Evolutionary conservation across 2,888 invertebrate genomes (phyloP).

Genomic region (Athetis lepigone): DNA sequence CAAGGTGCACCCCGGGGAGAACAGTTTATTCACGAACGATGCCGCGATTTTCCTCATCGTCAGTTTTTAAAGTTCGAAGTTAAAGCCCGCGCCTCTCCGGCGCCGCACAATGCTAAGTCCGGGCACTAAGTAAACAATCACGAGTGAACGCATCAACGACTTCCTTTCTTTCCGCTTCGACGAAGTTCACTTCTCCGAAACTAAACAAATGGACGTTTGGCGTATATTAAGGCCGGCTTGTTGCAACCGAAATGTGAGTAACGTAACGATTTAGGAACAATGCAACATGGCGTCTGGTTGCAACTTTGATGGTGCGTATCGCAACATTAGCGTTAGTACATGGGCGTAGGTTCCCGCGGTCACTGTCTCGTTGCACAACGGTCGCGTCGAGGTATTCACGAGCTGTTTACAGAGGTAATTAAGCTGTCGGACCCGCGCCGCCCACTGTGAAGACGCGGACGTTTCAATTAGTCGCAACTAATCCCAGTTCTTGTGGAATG

Average conservation of each 20-base stretch:
- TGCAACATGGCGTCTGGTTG: conserved; percentile 40
- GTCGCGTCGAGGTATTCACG: conserved; percentile 67
- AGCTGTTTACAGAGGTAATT: conserved; percentile 79
- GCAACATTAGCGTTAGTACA: conserved; percentile 65
- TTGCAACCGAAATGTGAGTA: conserved; percentile 54
- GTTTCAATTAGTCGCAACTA: conserved; percentile 80
- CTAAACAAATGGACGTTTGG: conserved; percentile 65
- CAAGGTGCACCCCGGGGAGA: conserved; percentile 48
- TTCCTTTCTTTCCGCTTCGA: conserved; percentile 79
- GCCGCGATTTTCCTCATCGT: conserved; percentile 26
- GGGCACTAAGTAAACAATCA: conserved; percentile 73
- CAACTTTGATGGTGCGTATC: conserved; percentile 58
- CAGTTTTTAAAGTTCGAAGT: conserved; percentile 35
- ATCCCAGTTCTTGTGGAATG: conserved; percentile 65
- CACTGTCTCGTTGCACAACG: conserved; percentile 75
- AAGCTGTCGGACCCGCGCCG: conserved; percentile 74
- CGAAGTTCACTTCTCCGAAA: conserved; percentile 77
- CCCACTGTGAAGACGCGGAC: conserved; percentile 76
- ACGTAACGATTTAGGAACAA: conserved; percentile 58
- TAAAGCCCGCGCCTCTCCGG: conserved; percentile 51
- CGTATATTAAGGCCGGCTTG: conserved; percentile 47
- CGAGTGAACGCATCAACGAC: conserved; percentile 70
- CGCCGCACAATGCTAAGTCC: conserved; percentile 55
- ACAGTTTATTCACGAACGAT: conserved; percentile 31
- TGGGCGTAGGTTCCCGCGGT: conserved; percentile 73